A percentile compares a stretch with the other conserved stretches of the same genome.
Conservation (phyloP, 2,888 invertebrate species). For the Cephus pulcher region DNA sequence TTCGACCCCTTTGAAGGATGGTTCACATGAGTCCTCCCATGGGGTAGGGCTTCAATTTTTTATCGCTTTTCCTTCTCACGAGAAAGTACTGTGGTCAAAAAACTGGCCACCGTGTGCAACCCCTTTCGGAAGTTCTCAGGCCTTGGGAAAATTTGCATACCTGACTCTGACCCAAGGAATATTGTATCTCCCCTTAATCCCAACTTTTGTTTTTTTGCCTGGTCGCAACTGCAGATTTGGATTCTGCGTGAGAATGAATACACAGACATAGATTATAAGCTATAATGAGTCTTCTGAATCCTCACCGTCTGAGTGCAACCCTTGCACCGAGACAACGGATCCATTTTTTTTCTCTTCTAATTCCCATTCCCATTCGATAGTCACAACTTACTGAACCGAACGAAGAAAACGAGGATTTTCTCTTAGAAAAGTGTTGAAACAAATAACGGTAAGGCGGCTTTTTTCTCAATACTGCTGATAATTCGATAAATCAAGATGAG, state of each 20-base stretch:
- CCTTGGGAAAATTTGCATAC: constrained; percentile 41
- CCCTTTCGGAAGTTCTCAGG: constrained; percentile 41
- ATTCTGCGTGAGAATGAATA: constrained; percentile 9
- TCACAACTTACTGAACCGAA: not conserved
- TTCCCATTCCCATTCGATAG: not conserved
- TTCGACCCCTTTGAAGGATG: constrained; percentile 1
- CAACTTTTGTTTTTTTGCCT: constrained; percentile 25
- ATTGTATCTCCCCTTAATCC: constrained; percentile 1
- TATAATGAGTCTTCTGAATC: not conserved
- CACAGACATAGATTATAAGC: not conserved
- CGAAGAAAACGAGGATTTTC: not conserved
- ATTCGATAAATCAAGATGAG: not conserved
- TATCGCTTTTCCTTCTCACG: constrained; percentile 47
- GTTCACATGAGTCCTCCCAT: constrained; percentile 21
- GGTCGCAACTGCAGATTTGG: not conserved
- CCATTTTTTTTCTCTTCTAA: not conserved
- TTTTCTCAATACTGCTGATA: not conserved
- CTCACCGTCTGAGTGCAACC: not conserved
- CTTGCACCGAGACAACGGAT: not conserved
- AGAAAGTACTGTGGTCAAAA: constrained; percentile 51
- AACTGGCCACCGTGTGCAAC: constrained; percentile 43
- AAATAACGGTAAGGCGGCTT: not conserved
- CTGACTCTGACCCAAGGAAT: constrained; percentile 13
- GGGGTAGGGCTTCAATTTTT: constrained; percentile 39
- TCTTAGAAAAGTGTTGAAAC: not conserved